Evolutionary conservation across 2,888 invertebrate species (phyloP).

Genomic region (Notodonta ziczac): DNA sequence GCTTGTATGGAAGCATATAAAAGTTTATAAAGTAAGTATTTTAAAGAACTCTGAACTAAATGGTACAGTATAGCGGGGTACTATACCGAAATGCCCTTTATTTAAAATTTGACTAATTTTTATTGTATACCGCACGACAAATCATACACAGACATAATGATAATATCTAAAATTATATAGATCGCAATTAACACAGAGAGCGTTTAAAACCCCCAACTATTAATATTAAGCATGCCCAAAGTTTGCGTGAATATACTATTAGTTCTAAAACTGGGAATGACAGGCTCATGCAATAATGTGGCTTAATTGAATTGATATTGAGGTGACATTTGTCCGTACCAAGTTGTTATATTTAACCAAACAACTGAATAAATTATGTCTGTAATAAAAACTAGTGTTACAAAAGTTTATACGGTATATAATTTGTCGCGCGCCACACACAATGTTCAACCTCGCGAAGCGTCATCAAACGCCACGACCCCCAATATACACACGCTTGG

Average conservation of each 20-base stretch:
- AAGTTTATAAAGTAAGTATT: constrained; percentile 33
- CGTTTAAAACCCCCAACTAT: no score
- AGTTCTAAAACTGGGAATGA: no score
- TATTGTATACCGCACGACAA: constrained; percentile 30
- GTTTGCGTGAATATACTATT: no score
- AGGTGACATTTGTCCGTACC: no score
- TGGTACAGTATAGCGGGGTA: constrained; percentile 63
- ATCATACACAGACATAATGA: constrained; percentile 8
- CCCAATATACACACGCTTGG: constrained; percentile 64
- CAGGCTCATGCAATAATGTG: no score
- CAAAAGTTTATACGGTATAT: constrained; percentile 16
- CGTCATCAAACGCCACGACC: constrained; percentile 48
- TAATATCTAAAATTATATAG: no score
- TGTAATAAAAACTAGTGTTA: no score
- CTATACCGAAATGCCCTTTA: constrained; percentile 72
- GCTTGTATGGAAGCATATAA: constrained; percentile 37
- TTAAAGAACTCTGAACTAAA: constrained; percentile 22
- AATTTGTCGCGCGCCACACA: constrained; percentile 33
- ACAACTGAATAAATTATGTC: no score
- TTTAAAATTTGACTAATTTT: constrained; percentile 65
- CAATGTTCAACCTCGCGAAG: constrained; percentile 50
- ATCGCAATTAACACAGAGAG: no score
- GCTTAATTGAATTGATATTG: no score
- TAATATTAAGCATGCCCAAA: no score
- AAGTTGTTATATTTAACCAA: no score